A percentile compares a stretch with the other conserved stretches of the same genome.
phyloP scores from a whole-genome alignment of 2,797 vertebrate species.

The Fratercula arctica region DNA sequence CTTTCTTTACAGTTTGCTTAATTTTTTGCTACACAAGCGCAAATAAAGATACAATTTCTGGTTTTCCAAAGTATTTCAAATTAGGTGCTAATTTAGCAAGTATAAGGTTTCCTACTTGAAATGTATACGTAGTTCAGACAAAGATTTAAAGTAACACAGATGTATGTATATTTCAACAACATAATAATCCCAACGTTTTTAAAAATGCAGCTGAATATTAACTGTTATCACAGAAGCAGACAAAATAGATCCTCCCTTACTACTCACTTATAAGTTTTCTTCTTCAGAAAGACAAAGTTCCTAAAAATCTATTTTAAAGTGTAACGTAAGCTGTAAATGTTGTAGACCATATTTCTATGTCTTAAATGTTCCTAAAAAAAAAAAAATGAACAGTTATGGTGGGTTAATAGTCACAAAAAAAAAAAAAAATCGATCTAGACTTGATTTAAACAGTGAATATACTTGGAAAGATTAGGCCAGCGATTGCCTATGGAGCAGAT shows the following conservation, averaged over 20 bases:
- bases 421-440: neutral
- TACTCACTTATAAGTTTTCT: neutral
- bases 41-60: neutral
- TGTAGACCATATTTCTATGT: neutral
- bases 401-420: neutral
- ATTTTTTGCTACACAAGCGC: neutral
- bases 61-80: neutral
- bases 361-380: neutral
- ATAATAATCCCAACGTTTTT: neutral
- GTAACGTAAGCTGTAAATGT: neutral
- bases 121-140: neutral
- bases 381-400: neutral
- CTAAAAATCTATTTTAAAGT: neutral
- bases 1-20: neutral
- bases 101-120: constrained; percentile 4
- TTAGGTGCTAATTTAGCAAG: neutral
- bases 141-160: neutral
- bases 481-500: neutral
- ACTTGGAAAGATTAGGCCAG: neutral
- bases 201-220: neutral
- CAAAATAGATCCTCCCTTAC: neutral
- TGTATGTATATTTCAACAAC: neutral
- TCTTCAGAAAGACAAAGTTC: neutral
- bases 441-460: neutral
- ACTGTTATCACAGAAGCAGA: neutral